A percentile compares a stretch with the other conserved stretches of the same genome.
Conservation (phyloP, 1,140 invertebrate genomes). For the Anthonomus grandis region DNA sequence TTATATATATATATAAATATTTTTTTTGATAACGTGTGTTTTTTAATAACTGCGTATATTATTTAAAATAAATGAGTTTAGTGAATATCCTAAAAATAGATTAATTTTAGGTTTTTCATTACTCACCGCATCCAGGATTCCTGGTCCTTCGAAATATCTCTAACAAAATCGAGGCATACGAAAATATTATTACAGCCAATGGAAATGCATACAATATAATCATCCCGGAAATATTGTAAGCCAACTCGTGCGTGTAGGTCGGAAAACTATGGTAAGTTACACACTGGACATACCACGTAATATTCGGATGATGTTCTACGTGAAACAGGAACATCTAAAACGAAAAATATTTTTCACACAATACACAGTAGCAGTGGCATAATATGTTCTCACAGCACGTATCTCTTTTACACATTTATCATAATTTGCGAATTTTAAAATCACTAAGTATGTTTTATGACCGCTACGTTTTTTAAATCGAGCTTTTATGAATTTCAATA, state of each 20-base stretch:
- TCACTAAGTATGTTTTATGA: not conserved
- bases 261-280: constrained; percentile 72
- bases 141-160: constrained; percentile 68
- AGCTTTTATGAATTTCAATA: too few relatives aligned
- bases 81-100: too few relatives aligned
- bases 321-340: constrained; percentile 75
- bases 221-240: constrained; percentile 76
- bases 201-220: constrained; percentile 82
- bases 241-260: constrained; percentile 60
- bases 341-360: not conserved
- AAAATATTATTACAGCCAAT: constrained; percentile 78
- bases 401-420: not conserved
- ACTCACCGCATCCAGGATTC: constrained; percentile 54
- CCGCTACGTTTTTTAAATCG: too few relatives aligned
- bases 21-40: too few relatives aligned
- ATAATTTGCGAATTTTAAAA: too few relatives aligned
- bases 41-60: too few relatives aligned
- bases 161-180: constrained; percentile 78
- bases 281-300: constrained; percentile 77
- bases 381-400: not conserved
- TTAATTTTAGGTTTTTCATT: too few relatives aligned
- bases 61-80: too few relatives aligned
- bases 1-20: too few relatives aligned
- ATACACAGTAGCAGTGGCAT: not conserved
- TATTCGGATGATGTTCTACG: constrained; percentile 69